Base-by-base conservation (phyloP, 2,888 invertebrate species). In the Erebia ligea region DNA sequence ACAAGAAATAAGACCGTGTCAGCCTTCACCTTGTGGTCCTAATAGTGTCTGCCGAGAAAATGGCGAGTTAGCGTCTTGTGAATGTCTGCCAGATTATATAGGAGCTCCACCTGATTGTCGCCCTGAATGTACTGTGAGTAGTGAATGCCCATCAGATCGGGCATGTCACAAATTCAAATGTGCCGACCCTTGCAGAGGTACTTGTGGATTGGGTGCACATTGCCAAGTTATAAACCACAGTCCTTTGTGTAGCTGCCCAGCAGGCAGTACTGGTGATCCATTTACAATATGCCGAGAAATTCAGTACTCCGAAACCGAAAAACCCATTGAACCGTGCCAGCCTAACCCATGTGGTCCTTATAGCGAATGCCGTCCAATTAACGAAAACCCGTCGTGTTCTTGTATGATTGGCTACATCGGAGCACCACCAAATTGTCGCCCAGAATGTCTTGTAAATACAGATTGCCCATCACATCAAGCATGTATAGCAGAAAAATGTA, bases 291-390 rank as follows among this genome's bases (percentile, higher is more conserved):
- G 95, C 79, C 92, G 79, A 77, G 87, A 79, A 86, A 84, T 86
- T 68, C 81, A 85, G 76, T 82, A 79, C 67, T 76, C 76, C 48
- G 85, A 85, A 75, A 75, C 76, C 64, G 82, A 79, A 21, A 86
- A 76, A 75, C 87, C 86, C 65, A 73, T 76, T 70, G 88, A 96
- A 82, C 96, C 97, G 4, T 98, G 97, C 82, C 94, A 94, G 72
- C 96, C 96, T 67, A 96, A 96, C 68, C 97, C 97, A 5, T 98
- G 98, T 80, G 98, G 97, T 21, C 95, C 96, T 0, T 96, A 97
- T 82, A 96, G 97, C 81, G 95, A 96, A 85, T 98, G 97, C 81
- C 94, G 96, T 48, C 94, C 95, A 73, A 84, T 95, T 3, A 96
- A 97, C 81, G 94, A 94, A 13, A 94, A 95, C 78, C 96, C 97